Evolutionary conservation across 2,797 vertebrate genomes (phyloP).

Genomic region (Hippocampus kuda): DNA sequence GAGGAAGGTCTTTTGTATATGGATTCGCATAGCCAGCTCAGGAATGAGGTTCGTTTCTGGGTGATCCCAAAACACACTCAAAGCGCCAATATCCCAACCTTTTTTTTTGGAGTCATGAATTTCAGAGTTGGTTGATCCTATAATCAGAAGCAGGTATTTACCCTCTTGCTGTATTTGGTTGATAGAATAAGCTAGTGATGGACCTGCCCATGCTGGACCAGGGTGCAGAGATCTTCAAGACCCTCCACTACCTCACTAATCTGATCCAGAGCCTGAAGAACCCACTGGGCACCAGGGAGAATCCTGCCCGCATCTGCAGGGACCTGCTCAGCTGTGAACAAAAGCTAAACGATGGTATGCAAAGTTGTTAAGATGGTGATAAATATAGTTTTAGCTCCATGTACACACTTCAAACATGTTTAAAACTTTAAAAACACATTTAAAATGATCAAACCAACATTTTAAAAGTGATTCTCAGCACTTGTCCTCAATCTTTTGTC

Average conservation of each 20-base stretch:
- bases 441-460: too few species aligned
- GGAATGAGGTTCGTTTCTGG: slow-evolving; percentile 68
- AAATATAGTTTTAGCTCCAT: too few species aligned
- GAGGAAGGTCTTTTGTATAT: slow-evolving; percentile 73
- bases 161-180: not conserved
- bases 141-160: not conserved
- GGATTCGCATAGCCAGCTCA: slow-evolving; percentile 64
- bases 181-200: slow-evolving; percentile 71
- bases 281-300: slow-evolving; percentile 87
- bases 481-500: too few species aligned
- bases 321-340: slow-evolving; percentile 96
- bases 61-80: too few species aligned
- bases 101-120: too few species aligned
- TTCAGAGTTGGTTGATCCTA: not conserved
- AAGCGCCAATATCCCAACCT: too few species aligned
- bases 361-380: not conserved
- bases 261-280: slow-evolving; percentile 97
- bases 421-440: too few species aligned
- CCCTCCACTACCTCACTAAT: slow-evolving; percentile 98
- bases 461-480: too few species aligned
- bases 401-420: not conserved
- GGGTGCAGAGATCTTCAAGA: slow-evolving; percentile 92
- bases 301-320: slow-evolving; percentile 91
- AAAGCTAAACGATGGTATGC: slow-evolving; percentile 81
- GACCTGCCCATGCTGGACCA: slow-evolving; percentile 83